Conservation (phyloP, 2,888 invertebrate species). For the Ernsta delagoae region DNA sequence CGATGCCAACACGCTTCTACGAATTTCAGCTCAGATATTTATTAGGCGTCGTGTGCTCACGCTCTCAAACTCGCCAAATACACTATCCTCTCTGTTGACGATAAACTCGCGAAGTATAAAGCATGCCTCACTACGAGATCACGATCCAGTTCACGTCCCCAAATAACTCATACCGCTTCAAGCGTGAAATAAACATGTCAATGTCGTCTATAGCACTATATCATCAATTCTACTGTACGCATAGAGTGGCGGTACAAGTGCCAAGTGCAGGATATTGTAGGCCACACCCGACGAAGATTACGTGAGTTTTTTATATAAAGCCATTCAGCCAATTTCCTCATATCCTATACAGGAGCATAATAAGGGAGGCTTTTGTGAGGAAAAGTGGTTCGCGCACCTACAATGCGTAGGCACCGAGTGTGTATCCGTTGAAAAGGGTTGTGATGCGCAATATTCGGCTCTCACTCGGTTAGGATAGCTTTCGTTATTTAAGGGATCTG, state of each 20-base stretch:
- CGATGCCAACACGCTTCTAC: conserved; percentile 33
- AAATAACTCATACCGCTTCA: neutral
- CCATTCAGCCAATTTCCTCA: conserved; percentile 83
- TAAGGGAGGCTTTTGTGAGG: conserved; percentile 80
- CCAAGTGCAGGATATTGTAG: conserved; percentile 76
- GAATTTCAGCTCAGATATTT: conserved; percentile 61
- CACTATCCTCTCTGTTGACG: conserved; percentile 61
- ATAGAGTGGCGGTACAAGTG: conserved; percentile 54
- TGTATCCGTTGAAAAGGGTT: conserved; percentile 61
- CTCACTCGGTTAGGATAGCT: conserved; percentile 63
- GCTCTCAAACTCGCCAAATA: conserved; percentile 57
- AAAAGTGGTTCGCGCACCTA: conserved; percentile 61
- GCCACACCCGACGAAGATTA: conserved; percentile 75
- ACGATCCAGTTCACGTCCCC: conserved; percentile 20
- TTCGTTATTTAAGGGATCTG: conserved; percentile 63
- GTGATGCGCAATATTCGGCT: conserved; percentile 66
- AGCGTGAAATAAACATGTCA: conserved; percentile 6
- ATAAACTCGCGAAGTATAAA: conserved; percentile 40
- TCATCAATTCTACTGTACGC: conserved; percentile 52
- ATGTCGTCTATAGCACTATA: conserved; percentile 26
- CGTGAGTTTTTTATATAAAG: conserved; percentile 82
- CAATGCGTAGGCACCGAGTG: conserved; percentile 68
- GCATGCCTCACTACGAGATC: conserved; percentile 9
- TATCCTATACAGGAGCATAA: conserved; percentile 81
- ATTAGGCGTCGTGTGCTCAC: conserved; percentile 55